Conservation (phyloP, 1,140 invertebrate genomes). For the Caenorhabditis brenneri region DNA sequence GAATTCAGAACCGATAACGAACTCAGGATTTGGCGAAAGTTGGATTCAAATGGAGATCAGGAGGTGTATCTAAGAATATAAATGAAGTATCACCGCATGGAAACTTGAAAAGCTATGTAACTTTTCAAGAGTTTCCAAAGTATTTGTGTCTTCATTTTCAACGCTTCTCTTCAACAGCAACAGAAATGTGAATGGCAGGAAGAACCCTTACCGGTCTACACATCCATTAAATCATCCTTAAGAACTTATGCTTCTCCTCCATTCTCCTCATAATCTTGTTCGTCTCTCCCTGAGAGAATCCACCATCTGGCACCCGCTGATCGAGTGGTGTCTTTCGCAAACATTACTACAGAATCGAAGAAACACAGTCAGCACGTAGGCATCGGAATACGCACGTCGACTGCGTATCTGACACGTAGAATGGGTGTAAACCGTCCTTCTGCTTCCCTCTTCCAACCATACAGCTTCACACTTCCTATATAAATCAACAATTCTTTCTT, state of each 20-base stretch:
- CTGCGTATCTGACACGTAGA: constrained; percentile 35
- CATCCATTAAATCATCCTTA: neutral
- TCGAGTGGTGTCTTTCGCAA: constrained; percentile 37
- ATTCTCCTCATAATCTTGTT: neutral
- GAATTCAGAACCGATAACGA: no score
- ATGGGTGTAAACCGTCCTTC: constrained; percentile 29
- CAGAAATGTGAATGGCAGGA: no score
- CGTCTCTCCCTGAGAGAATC: neutral
- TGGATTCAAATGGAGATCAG: no score
- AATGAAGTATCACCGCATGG: no score
- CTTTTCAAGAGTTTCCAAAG: no score
- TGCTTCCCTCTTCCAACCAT: neutral
- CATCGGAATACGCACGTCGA: constrained; percentile 29
- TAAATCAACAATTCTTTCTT: constrained; percentile 18
- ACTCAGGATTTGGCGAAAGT: no score
- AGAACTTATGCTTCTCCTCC: neutral
- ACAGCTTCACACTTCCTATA: neutral
- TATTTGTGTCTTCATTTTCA: no score
- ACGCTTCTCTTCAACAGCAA: neutral
- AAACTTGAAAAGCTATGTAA: no score
- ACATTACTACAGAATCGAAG: constrained; percentile 18
- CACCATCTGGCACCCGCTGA: constrained; percentile 34
- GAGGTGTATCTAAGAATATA: no score
- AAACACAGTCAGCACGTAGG: constrained; percentile 7
- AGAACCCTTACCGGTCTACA: no score